Evolutionary conservation across 2,888 invertebrate genomes (phyloP).

Genomic region (Dryomyza anilis): DNA sequence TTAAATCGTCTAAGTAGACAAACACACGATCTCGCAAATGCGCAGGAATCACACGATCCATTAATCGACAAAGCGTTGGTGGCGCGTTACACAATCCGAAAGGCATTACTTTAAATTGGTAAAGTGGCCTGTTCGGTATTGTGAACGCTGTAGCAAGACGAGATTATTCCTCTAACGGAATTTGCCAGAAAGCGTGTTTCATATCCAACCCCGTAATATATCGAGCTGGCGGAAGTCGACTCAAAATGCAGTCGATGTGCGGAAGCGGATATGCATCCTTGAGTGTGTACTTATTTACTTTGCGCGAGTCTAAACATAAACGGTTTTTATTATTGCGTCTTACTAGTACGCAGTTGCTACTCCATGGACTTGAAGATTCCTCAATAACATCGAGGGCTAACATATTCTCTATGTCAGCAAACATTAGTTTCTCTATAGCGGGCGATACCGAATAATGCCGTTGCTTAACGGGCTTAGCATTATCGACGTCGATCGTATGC

Average conservation of each 20-base stretch:
- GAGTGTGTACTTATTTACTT: conserved; percentile 35
- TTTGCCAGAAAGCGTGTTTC: too few relatives aligned
- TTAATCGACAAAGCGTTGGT: conserved; percentile 23
- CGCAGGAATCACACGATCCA: conserved; percentile 20
- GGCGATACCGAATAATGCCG: conserved; percentile 33
- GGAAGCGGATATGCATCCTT: conserved; percentile 15
- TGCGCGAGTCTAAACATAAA: conserved; percentile 38
- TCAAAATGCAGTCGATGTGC: not conserved
- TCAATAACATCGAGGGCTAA: conserved; percentile 42
- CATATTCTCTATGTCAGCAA: conserved; percentile 40
- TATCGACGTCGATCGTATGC: conserved; percentile 27
- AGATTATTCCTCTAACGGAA: not conserved
- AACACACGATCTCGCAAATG: not conserved
- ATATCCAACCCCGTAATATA: conserved; percentile 5
- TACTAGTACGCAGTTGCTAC: conserved; percentile 40
- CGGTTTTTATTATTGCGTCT: conserved; percentile 34
- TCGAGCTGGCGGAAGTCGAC: conserved; percentile 1
- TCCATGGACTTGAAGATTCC: too few relatives aligned
- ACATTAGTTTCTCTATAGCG: conserved; percentile 21
- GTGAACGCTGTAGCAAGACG: not conserved
- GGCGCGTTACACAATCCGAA: conserved; percentile 1
- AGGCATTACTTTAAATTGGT: conserved; percentile 8
- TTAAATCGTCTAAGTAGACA: not conserved
- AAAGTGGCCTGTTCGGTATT: conserved; percentile 13
- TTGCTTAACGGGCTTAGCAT: conserved; percentile 20